phyloP scores from a whole-genome alignment of 1,140 invertebrate genomes.

The Drosophila arawakana region DNA sequence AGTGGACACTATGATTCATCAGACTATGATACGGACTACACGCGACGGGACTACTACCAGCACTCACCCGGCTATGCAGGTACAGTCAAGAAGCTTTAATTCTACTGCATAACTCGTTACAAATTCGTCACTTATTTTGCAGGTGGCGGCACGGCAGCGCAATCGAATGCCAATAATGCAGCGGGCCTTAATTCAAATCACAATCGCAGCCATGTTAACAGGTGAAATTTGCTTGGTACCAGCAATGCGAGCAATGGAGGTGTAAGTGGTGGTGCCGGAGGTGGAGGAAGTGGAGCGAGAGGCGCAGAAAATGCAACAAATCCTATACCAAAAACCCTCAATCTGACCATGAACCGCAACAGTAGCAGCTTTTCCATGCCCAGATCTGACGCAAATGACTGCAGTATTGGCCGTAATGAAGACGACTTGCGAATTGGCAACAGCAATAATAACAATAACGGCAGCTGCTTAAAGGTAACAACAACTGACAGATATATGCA shows the following conservation, averaged over 20 bases:
- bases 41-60: constrained; percentile 77
- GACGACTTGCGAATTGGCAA: constrained; percentile 1
- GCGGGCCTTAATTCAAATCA: constrained; percentile 76
- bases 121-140: background rate
- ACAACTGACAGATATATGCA: background rate
- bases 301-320: constrained; percentile 46
- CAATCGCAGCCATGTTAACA: constrained; percentile 83
- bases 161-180: constrained; percentile 67
- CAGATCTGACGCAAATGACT: constrained; percentile 39
- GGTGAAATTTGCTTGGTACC: constrained; percentile 79
- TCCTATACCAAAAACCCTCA: constrained; percentile 54
- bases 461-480: constrained; percentile 51
- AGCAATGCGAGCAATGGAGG: constrained; percentile 49
- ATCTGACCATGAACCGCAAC: constrained; percentile 53
- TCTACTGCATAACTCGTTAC: background rate
- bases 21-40: constrained; percentile 79
- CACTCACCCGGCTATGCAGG: constrained; percentile 78
- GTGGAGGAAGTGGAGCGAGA: constrained; percentile 45
- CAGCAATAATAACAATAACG: constrained; percentile 43
- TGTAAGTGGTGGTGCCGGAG: constrained; percentile 37
- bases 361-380: constrained; percentile 46
- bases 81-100: constrained; percentile 4
- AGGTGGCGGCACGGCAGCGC: constrained; percentile 50
- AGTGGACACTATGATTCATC: constrained; percentile 68
- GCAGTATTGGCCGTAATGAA: constrained; percentile 28